These are phyloP conservation scores for Neolamprologus variostigma DNA, from an alignment of 2,113 vertebrate species.

Conservation along the genomic window DNA sequence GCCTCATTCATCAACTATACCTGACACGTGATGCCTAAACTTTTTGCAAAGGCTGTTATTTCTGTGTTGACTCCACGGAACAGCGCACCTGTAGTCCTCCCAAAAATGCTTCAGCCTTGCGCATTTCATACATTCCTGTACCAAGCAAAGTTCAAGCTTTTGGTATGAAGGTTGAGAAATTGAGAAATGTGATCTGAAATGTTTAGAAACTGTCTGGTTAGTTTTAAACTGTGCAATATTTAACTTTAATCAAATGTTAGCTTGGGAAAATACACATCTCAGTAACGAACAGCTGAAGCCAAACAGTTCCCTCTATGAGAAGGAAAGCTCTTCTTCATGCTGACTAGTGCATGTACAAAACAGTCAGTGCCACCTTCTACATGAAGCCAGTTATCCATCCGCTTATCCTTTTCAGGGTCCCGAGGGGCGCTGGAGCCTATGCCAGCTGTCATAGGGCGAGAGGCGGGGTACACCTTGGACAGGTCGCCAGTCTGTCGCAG, in stretches of 20 bases:
- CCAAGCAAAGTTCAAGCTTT: neutral
- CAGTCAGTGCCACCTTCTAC: too few relatives aligned
- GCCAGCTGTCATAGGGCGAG: too few relatives aligned
- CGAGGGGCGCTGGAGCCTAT: too few relatives aligned
- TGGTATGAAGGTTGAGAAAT: neutral
- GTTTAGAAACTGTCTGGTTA: neutral
- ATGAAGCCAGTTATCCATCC: too few relatives aligned
- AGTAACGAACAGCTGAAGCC: neutral
- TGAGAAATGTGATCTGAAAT: neutral
- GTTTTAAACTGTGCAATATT: neutral
- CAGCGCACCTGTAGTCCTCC: slow-evolving; percentile 43
- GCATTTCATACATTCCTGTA: slow-evolving; percentile 23
- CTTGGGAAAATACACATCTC: neutral
- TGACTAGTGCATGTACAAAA: neutral
- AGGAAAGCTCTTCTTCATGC: neutral
- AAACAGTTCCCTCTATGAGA: slow-evolving; percentile 28
- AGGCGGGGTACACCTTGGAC: too few relatives aligned
- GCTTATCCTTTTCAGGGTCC: too few relatives aligned
- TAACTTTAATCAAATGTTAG: neutral
- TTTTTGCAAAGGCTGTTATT: neutral
- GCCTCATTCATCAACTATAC: slow-evolving; percentile 5
- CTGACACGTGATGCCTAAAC: neutral
- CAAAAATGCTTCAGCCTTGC: neutral
- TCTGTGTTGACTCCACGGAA: neutral
- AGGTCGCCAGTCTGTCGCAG: too few relatives aligned